Evolutionary conservation across 2,797 vertebrate species (phyloP), one percentile per base, ranked within the genome.

Genomic region (Aldrovandia affinis): DNA sequence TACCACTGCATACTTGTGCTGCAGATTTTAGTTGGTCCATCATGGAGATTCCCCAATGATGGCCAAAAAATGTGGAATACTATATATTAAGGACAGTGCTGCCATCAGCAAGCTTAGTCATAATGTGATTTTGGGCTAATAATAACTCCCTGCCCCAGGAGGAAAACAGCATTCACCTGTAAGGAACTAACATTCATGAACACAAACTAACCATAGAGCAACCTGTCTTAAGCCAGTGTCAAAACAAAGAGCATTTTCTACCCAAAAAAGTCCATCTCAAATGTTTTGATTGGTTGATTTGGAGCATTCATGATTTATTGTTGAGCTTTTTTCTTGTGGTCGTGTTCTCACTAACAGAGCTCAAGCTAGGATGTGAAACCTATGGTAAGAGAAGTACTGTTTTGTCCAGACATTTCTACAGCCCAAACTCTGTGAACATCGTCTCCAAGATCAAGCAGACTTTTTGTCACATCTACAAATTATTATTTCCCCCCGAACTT

Each of bases 121-220:
- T 20, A 30, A 47, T 80, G 59, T 84, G 47, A 70, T 79, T 80
- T 39, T 8, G 22, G 44, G 61, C 83, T 65, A 39, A 55, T 55
- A 80, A 80, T 80, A 84, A 61, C 22, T 68, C 42, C 20, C 39
- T 42, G 44, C 42, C 22, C 75, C 83, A 63, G 42, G 44, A 39
- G 52, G 52, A 22, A 8, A n/a, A 57, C 75, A 8, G 42, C 54
- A 15, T 25, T 78, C 82, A 47, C 22, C 25, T 47, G n/a, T 39
- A 22, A 50, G 44, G 30, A 83, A 18, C 33, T 54, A 1, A 12
- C 15, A n/a, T n/a, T 33, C 2, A 52, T 61, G 7, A 47, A 20
- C 44, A 1, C 80, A 20, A 20, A 39, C 15, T 59, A 30, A 61
- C 83, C 57, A 22, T 47, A 25, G 44, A 83, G 30, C 70, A 75